Percentiles rank a stretch among this genome's conserved stretches.
phyloP scores from a whole-genome alignment of 2,113 vertebrate genomes.

The Colossoma macropomum region DNA sequence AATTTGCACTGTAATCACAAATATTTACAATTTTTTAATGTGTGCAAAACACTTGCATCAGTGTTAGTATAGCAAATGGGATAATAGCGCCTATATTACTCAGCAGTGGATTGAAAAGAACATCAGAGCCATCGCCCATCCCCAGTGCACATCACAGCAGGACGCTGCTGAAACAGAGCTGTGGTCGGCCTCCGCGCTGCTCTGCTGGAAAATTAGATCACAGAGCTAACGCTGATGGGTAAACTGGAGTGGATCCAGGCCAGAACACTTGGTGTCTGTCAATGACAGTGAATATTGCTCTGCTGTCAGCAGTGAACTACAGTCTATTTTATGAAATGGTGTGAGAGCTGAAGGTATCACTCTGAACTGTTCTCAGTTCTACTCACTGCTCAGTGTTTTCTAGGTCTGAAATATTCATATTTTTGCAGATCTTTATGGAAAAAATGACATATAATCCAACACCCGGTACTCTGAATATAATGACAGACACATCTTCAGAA shows the following conservation, averaged over 20 bases:
- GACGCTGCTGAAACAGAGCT: not conserved
- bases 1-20: too few species aligned
- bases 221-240: conserved; percentile 9
- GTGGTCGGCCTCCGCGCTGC: not conserved
- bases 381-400: too few species aligned
- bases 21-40: not conserved
- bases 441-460: too few species aligned
- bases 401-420: too few species aligned
- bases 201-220: conserved; percentile 17
- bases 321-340: not conserved
- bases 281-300: not conserved
- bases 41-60: not conserved
- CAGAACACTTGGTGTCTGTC: not conserved
- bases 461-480: too few species aligned
- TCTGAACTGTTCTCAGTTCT: too few species aligned
- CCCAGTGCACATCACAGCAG: not conserved
- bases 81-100: not conserved
- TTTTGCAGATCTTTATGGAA: too few species aligned
- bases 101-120: not conserved
- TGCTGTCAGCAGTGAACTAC: not conserved
- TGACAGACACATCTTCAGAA: too few species aligned
- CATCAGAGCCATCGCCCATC: not conserved
- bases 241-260: conserved; percentile 11
- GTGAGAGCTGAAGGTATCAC: not conserved
- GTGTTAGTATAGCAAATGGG: not conserved